Conservation (phyloP, 2,888 invertebrate genomes). For the Dryobotodes eremita region DNA sequence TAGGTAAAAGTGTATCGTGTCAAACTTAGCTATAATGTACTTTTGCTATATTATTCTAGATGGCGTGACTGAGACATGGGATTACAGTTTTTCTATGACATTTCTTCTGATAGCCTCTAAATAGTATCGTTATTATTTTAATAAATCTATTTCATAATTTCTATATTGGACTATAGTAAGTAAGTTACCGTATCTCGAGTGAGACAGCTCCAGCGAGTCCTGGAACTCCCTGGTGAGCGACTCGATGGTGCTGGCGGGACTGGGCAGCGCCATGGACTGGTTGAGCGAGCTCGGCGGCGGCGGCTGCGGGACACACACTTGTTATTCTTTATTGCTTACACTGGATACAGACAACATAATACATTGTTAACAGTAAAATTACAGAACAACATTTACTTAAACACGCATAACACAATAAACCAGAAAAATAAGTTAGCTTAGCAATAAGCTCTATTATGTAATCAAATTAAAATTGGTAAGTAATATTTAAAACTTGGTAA, state of each 20-base stretch:
- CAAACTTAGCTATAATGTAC: background rate
- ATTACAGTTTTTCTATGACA: background rate
- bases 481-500: no score
- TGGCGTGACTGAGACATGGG: background rate
- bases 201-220: slow-evolving; percentile 92
- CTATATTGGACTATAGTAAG: background rate
- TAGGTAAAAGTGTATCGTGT: background rate
- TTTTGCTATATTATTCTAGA: background rate
- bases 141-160: background rate
- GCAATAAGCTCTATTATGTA: background rate
- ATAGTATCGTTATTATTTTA: no score
- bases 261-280: slow-evolving; percentile 91
- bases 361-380: background rate
- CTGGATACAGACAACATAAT: background rate
- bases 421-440: background rate
- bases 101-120: background rate
- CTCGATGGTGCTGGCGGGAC: slow-evolving; percentile 95
- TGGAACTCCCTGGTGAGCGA: slow-evolving; percentile 95
- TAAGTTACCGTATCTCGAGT: slow-evolving; percentile 82
- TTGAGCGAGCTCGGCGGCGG: slow-evolving; percentile 78
- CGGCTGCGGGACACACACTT: slow-evolving; percentile 72
- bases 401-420: no score
- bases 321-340: background rate
- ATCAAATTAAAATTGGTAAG: no score
- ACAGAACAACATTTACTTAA: background rate